Percentiles rank a stretch among this genome's conserved stretches.
These are phyloP conservation scores for Dione vanillae DNA, from an alignment of 2,888 invertebrate genomes.

Conservation along the genomic window DNA sequence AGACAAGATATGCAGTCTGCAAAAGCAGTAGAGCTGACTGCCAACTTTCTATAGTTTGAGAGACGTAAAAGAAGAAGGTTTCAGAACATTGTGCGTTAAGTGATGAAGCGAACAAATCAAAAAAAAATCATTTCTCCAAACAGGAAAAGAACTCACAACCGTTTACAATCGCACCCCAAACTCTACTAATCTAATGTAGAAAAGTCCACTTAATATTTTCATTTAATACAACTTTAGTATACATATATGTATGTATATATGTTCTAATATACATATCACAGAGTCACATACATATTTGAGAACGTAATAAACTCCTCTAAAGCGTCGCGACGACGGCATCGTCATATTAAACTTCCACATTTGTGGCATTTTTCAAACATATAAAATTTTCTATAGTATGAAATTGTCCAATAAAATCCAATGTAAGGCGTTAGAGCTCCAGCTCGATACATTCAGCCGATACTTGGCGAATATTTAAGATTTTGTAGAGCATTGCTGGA, in stretches of 20 bases:
- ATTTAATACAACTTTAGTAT: neutral
- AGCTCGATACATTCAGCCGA: neutral
- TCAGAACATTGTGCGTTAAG: too few species aligned
- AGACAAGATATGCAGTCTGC: too few species aligned
- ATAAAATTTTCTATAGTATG: conserved; percentile 27
- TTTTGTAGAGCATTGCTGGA: conserved; percentile 10
- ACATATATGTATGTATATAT: neutral
- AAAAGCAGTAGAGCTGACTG: too few species aligned
- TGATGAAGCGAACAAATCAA: too few species aligned
- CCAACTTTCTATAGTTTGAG: too few species aligned
- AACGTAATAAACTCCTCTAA: conserved; percentile 13
- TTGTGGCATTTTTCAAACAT: conserved; percentile 27
- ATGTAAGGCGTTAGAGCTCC: conserved; percentile 16
- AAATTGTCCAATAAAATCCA: conserved; percentile 27
- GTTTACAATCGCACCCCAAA: too few species aligned
- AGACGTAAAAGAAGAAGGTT: too few species aligned
- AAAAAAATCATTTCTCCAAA: too few species aligned
- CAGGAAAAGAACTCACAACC: too few species aligned
- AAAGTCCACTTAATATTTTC: neutral
- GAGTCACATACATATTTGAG: neutral
- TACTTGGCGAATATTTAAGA: conserved; percentile 19
- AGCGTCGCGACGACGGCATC: neutral
- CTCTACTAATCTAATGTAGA: too few species aligned
- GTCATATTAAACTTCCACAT: conserved; percentile 34
- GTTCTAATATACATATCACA: conserved; percentile 18